phyloP scores from a whole-genome alignment of 2,888 invertebrate species.

The Gryllus longicercus region DNA sequence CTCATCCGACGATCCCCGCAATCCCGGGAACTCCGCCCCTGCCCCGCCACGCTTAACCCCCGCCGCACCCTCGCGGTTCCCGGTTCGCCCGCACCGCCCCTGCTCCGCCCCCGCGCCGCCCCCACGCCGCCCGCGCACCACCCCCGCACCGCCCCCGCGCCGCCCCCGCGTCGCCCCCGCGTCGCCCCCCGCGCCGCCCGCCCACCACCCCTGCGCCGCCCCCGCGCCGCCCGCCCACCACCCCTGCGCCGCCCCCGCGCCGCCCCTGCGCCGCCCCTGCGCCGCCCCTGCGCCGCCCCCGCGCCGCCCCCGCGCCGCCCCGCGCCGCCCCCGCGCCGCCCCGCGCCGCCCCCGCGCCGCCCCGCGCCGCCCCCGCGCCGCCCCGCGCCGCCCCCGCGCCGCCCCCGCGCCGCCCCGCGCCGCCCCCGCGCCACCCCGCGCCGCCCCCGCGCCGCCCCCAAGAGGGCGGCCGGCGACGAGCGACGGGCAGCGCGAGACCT shows the following conservation, averaged over 20 bases:
- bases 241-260: too few species aligned
- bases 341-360: neutral
- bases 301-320: neutral
- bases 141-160: too few species aligned
- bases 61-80: too few species aligned
- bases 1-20: neutral
- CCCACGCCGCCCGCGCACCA: neutral
- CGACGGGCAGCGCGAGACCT: neutral
- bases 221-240: too few species aligned
- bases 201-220: too few species aligned
- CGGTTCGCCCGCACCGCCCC: too few species aligned
- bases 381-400: neutral
- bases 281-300: neutral
- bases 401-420: neutral
- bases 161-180: neutral
- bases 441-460: neutral
- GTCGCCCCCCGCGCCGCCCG: neutral
- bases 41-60: neutral
- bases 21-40: neutral
- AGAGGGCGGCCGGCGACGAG: neutral
- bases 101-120: neutral
- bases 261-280: neutral
- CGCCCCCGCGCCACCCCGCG: neutral
- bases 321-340: neutral
- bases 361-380: neutral